Conservation (phyloP, 2,797 vertebrate genomes). For the Amazonetta brasiliensis region DNA sequence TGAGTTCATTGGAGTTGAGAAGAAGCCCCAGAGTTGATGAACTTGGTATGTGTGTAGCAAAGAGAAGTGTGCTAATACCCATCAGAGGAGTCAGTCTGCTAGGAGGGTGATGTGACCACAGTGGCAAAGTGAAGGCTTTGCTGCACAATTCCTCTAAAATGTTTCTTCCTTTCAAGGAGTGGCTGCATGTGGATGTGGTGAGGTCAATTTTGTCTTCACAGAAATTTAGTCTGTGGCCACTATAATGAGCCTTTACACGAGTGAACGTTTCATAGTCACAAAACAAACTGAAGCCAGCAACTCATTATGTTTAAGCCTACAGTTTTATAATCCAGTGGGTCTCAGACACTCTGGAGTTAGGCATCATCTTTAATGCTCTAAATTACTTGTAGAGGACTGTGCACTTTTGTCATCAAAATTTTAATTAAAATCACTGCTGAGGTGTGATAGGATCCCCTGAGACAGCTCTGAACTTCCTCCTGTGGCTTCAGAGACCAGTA, state of each 20-base stretch:
- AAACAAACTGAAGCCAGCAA: not conserved
- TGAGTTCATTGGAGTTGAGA: not conserved
- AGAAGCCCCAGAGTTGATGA: not conserved
- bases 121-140: not conserved
- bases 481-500: not conserved
- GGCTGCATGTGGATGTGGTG: not conserved
- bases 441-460: constrained; percentile 32
- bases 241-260: not conserved
- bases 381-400: constrained; percentile 1
- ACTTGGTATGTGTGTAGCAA: not conserved
- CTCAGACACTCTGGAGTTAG: not conserved
- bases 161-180: not conserved
- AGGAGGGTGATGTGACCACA: accelerated
- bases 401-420: constrained; percentile 5
- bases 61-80: not conserved
- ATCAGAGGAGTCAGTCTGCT: not conserved
- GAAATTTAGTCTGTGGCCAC: not conserved
- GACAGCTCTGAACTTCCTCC: constrained; percentile 14
- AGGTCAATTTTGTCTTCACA: not conserved
- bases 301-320: not conserved
- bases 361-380: not conserved
- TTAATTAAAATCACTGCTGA: constrained; percentile 45
- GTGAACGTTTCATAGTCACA: not conserved
- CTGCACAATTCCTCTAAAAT: not conserved
- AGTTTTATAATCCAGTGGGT: not conserved